These are phyloP conservation scores for Ecdyonurus torrentis DNA, from an alignment of 2,888 invertebrate genomes.

Conservation along the genomic window DNA sequence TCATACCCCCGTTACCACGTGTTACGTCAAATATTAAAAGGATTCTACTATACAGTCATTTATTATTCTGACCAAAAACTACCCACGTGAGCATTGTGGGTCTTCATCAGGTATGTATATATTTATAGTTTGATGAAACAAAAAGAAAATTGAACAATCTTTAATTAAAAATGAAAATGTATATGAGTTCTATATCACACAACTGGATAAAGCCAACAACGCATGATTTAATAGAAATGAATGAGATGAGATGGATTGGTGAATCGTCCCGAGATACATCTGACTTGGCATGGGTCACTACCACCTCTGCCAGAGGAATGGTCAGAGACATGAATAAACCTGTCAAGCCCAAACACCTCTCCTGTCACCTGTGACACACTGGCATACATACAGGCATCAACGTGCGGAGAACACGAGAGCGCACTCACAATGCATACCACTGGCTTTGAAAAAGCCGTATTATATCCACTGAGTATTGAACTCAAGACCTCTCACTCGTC, in stretches of 20 bases:
- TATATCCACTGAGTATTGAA: too few relatives aligned
- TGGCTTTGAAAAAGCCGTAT: too few relatives aligned
- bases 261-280: neutral
- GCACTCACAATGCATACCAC: neutral
- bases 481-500: too few relatives aligned
- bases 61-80: too few relatives aligned
- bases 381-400: neutral
- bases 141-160: too few relatives aligned
- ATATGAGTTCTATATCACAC: neutral
- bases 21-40: too few relatives aligned
- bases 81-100: too few relatives aligned
- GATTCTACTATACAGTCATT: too few relatives aligned
- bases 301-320: neutral
- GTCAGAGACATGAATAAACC: neutral
- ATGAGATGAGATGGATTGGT: neutral
- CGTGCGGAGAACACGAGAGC: neutral
- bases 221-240: neutral
- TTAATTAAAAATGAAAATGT: neutral
- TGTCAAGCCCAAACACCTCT: neutral
- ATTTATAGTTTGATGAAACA: too few relatives aligned
- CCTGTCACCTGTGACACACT: neutral
- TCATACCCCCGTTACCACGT: too few relatives aligned
- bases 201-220: neutral
- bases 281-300: neutral
- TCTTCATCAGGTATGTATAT: too few relatives aligned